A percentile compares a stretch with the other conserved stretches of the same genome.
Evolutionary conservation across 2,113 vertebrate species (phyloP).

Genomic region (Xiphophorus couchianus): DNA sequence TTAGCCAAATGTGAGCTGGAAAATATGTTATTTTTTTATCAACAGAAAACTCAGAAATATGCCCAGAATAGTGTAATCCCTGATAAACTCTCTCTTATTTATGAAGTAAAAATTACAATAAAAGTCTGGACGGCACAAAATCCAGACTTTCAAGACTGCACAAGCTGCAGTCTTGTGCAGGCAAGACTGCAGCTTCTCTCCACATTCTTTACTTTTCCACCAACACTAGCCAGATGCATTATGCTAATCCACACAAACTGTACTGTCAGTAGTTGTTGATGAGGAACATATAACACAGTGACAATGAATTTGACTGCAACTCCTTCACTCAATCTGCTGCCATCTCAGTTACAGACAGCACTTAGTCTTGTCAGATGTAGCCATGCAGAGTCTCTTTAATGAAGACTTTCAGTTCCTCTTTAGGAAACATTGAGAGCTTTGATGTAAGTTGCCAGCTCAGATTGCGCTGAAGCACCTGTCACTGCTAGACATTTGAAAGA

Average conservation of each 20-base stretch:
- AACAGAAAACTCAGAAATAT: neutral
- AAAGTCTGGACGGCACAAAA: too few relatives aligned
- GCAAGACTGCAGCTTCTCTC: neutral
- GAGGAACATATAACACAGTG: slow-evolving; percentile 56
- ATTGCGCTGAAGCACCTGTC: slow-evolving; percentile 73
- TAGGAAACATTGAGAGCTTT: slow-evolving; percentile 68
- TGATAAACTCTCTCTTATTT: neutral
- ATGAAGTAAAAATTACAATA: neutral
- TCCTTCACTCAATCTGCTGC: slow-evolving; percentile 56
- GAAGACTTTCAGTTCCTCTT: slow-evolving; percentile 67
- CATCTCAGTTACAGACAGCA: slow-evolving; percentile 61
- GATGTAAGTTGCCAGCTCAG: slow-evolving; percentile 73
- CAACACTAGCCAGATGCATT: slow-evolving; percentile 22
- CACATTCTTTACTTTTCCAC: slow-evolving; percentile 6
- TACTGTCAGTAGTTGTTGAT: slow-evolving; percentile 36
- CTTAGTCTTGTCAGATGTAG: slow-evolving; percentile 67
- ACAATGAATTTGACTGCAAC: slow-evolving; percentile 46
- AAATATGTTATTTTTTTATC: neutral
- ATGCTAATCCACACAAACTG: slow-evolving; percentile 37
- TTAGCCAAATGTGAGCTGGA: neutral
- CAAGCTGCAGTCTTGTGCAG: too few relatives aligned
- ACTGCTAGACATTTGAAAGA: slow-evolving; percentile 58
- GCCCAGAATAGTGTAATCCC: too few relatives aligned
- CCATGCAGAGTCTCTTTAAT: slow-evolving; percentile 72
- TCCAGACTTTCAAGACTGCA: too few relatives aligned